phyloP scores from a whole-genome alignment of 2,888 invertebrate genomes.

The Meiosimyza platycephala region DNA sequence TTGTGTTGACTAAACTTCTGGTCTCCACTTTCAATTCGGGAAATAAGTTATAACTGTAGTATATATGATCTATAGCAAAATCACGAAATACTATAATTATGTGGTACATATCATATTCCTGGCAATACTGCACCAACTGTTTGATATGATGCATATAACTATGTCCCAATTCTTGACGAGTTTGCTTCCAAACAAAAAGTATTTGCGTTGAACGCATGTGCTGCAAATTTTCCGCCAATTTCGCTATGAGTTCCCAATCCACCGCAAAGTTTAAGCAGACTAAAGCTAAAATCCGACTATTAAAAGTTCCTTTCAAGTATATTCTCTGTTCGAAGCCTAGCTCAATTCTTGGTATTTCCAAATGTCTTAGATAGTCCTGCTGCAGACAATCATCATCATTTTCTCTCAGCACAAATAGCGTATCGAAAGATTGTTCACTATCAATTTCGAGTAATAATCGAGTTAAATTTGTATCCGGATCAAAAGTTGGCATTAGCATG shows the following conservation, averaged over 20 bases:
- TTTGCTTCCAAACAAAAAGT: neutral
- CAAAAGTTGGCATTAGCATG: too few species aligned
- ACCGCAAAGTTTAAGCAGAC: neutral
- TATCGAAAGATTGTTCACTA: neutral
- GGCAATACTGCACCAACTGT: neutral
- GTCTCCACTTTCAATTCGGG: neutral
- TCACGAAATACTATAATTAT: slow-evolving; percentile 1
- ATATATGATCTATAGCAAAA: neutral
- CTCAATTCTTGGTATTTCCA: neutral
- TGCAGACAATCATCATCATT: neutral
- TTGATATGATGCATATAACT: neutral
- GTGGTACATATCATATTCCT: neutral
- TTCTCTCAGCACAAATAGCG: neutral
- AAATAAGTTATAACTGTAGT: slow-evolving; percentile 4
- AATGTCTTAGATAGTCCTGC: neutral
- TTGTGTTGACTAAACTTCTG: too few species aligned
- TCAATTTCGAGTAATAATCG: neutral
- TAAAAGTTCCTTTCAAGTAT: neutral
- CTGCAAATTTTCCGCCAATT: neutral
- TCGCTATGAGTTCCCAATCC: neutral
- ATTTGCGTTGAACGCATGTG: slow-evolving; percentile 1
- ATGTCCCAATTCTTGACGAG: neutral
- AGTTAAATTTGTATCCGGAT: too few species aligned
- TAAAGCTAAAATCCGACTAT: neutral
- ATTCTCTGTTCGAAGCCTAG: neutral